Percentiles rank a stretch among this genome's conserved stretches.
These are phyloP conservation scores for Neodiprion pinetum DNA, from an alignment of 1,140 invertebrate genomes.

Conservation along the genomic window DNA sequence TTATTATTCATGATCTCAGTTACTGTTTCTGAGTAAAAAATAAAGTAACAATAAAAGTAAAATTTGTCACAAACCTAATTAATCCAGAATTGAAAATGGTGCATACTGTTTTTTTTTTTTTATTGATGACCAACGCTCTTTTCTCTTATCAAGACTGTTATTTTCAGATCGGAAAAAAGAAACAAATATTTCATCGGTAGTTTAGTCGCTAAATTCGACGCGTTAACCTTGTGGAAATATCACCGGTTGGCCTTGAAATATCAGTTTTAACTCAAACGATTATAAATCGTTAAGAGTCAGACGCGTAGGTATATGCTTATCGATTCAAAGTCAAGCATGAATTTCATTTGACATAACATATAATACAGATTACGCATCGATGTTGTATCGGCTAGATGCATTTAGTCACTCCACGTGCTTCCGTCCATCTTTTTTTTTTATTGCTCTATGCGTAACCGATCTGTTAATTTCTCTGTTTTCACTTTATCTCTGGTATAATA, in stretches of 20 bases:
- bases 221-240: background rate
- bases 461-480: no score
- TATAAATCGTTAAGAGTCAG: background rate
- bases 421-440: no score
- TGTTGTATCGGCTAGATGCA: background rate
- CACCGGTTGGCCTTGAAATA: background rate
- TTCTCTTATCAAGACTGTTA: background rate
- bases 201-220: background rate
- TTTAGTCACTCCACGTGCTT: background rate
- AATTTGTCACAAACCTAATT: no score
- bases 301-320: background rate
- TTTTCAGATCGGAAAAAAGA: background rate
- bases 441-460: no score
- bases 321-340: background rate
- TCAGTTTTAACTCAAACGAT: background rate
- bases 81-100: no score
- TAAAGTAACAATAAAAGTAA: no score
- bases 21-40: no score
- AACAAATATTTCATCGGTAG: background rate
- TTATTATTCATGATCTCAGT: no score
- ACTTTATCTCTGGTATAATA: no score
- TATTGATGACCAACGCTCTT: no score
- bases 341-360: background rate
- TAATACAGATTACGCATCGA: background rate
- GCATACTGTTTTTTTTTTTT: no score